These are phyloP conservation scores for Sebastes baramenuke DNA, from an alignment of 2,797 vertebrate genomes.

Conservation along the genomic window DNA sequence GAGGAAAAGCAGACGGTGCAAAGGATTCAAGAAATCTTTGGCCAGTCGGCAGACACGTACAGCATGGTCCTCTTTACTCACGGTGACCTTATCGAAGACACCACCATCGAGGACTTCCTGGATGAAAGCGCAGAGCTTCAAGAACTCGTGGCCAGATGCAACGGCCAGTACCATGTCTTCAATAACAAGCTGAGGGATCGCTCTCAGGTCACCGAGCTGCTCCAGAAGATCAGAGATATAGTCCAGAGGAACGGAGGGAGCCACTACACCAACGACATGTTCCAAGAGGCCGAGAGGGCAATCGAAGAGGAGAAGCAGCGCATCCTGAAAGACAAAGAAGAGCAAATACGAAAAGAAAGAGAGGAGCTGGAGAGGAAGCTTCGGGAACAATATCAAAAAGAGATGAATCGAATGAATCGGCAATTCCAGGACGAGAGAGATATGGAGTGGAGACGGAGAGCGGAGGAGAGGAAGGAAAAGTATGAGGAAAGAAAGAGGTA, in stretches of 20 bases:
- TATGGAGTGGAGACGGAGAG: no score
- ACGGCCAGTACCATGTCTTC: background rate
- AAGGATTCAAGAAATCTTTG: background rate
- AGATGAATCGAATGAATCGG: no score
- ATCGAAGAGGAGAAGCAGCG: background rate
- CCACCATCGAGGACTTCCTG: background rate
- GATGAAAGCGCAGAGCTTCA: background rate
- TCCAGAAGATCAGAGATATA: background rate
- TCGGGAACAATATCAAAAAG: background rate
- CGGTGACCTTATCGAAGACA: background rate
- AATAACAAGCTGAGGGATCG: background rate
- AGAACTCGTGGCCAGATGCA: background rate
- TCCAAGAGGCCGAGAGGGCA: background rate
- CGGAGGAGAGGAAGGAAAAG: no score
- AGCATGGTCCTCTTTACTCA: background rate
- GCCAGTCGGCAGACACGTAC: background rate
- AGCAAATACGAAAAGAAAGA: background rate
- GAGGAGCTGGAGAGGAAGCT: background rate
- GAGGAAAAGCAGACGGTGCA: background rate
- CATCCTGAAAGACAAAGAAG: background rate
- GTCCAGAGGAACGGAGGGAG: background rate
- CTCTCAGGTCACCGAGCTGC: background rate
- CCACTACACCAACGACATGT: background rate
- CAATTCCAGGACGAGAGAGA: no score
- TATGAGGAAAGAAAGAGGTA: no score